Evolutionary conservation across 2,113 vertebrate genomes (phyloP).

Genomic region (Gulo gulo): DNA sequence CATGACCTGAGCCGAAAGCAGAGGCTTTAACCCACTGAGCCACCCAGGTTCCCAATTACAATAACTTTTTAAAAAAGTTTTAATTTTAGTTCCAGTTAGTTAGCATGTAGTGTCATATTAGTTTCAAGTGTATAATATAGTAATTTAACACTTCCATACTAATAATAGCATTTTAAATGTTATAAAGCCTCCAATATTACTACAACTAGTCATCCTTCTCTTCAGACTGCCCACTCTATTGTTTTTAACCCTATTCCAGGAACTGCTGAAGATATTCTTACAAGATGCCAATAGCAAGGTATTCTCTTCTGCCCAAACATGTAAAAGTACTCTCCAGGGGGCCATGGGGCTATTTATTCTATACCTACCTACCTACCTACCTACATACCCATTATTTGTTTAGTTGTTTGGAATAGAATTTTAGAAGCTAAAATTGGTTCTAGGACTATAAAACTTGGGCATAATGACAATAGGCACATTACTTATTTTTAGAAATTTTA

Average conservation of each 20-base stretch:
- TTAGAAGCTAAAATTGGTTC: neutral
- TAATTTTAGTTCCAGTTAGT: neutral
- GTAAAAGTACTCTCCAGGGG: neutral
- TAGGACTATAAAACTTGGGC: neutral
- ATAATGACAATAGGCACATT: neutral
- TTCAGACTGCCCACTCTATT: neutral
- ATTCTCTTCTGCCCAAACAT: neutral
- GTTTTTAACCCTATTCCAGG: neutral
- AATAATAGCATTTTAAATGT: neutral
- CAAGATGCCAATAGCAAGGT: neutral
- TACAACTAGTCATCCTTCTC: neutral
- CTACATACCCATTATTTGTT: neutral
- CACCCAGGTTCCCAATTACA: too few species aligned
- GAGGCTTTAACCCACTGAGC: too few species aligned
- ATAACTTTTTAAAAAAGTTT: neutral
- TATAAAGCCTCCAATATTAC: neutral
- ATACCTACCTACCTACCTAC: neutral
- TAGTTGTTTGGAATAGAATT: neutral
- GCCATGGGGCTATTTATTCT: neutral
- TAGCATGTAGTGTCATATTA: neutral
- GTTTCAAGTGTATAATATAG: neutral
- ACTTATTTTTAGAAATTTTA: neutral
- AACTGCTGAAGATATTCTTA: neutral
- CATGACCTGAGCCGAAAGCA: too few species aligned
- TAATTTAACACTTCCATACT: neutral